Evolutionary conservation across 2,797 vertebrate genomes (phyloP).

Genomic region (Lindbergichthys nudifrons): DNA sequence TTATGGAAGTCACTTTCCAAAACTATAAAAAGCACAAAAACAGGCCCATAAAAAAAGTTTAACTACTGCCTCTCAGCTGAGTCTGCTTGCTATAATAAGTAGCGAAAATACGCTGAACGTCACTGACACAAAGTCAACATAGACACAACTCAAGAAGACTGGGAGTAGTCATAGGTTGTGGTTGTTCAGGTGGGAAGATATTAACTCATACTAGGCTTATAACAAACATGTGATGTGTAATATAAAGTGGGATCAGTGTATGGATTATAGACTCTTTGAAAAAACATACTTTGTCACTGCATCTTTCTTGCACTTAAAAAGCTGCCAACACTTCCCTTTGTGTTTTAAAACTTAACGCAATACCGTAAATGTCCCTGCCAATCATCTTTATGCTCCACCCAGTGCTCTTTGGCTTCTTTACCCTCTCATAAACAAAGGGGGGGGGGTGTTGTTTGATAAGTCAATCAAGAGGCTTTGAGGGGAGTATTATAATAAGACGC

Average conservation of each 20-base stretch:
- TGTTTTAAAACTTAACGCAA: neutral
- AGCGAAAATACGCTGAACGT: slow-evolving; percentile 15
- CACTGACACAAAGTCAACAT: slow-evolving; percentile 2
- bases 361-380: neutral
- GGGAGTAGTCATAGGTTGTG: neutral
- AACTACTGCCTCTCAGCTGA: slow-evolving; percentile 15
- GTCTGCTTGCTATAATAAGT: slow-evolving; percentile 23
- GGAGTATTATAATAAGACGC: neutral
- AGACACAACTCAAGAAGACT: slow-evolving; percentile 6
- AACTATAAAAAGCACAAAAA: slow-evolving; percentile 53
- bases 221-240: neutral
- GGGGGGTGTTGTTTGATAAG: neutral
- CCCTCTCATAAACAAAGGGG: neutral
- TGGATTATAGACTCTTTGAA: neutral
- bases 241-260: neutral
- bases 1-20: slow-evolving; percentile 30
- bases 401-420: neutral
- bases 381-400: neutral
- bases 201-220: neutral
- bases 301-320: neutral
- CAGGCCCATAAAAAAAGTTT: slow-evolving; percentile 51
- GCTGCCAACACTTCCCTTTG: neutral
- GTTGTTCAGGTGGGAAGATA: neutral
- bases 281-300: too few relatives aligned
- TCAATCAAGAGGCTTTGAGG: neutral